phyloP scores from a whole-genome alignment of 1,140 invertebrate genomes.

The Meloidogyne hapla region DNA sequence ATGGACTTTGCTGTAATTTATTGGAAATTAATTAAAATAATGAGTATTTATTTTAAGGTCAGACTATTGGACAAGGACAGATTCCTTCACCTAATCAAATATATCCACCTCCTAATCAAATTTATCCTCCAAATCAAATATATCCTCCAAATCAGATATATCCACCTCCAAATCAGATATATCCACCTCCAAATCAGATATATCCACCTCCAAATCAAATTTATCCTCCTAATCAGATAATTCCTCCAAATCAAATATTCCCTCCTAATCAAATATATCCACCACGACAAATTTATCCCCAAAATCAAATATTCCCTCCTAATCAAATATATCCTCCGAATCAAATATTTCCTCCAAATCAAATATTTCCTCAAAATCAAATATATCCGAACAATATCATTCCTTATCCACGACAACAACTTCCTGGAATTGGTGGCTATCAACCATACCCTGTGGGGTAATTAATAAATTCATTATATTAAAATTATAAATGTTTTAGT shows the following conservation, averaged over 20 bases:
- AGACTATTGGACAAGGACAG: not conserved
- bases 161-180: not conserved
- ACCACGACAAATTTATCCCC: too few species aligned
- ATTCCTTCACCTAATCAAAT: not conserved
- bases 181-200: too few species aligned
- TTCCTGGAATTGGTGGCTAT: not conserved
- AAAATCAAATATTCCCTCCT: not conserved
- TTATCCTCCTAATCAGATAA: not conserved
- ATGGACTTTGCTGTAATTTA: conserved; percentile 11
- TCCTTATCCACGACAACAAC: not conserved
- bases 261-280: not conserved
- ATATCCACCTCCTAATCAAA: not conserved
- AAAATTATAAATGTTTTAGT: not conserved
- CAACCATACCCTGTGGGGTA: not conserved
- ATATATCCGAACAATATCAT: not conserved
- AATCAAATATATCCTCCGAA: not conserved
- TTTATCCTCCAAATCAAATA: not conserved
- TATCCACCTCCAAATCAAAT: not conserved
- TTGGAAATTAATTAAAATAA: too few species aligned
- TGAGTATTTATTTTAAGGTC: not conserved
- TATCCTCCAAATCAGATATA: not conserved
- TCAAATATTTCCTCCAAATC: not conserved
- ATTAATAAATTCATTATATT: not conserved
- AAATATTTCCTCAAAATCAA: not conserved
- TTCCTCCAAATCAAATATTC: not conserved